Evolutionary conservation across 2,113 vertebrate genomes (phyloP).

Genomic region (Tonatia bakeri): DNA sequence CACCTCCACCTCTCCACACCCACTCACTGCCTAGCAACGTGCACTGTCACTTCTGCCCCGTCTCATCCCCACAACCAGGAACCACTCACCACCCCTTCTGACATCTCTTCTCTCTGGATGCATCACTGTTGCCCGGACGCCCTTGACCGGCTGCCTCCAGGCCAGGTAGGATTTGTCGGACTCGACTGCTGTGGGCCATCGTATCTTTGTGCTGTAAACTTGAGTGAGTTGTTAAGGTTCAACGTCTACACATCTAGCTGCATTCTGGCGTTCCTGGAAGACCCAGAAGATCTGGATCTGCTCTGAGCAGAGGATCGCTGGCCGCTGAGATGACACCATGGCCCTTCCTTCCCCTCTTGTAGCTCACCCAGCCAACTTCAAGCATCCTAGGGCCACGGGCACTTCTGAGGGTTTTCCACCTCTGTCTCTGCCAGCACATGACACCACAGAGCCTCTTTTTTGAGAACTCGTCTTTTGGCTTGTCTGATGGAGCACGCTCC

Average conservation of each 20-base stretch:
- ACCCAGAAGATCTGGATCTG: neutral
- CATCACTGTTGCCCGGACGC: neutral
- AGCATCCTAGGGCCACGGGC: neutral
- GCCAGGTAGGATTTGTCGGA: too few species aligned
- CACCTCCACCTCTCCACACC: neutral
- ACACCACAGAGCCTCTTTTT: neutral
- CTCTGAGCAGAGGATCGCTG: neutral
- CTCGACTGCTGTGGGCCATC: neutral
- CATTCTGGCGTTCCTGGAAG: neutral
- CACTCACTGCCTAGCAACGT: too few species aligned
- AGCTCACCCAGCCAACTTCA: neutral
- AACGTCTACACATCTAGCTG: neutral
- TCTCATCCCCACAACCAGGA: neutral
- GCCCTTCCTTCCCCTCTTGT: too few species aligned
- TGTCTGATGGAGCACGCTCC: neutral
- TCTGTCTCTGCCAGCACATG: neutral
- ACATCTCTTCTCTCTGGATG: rapidly evolving
- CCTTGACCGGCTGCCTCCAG: neutral
- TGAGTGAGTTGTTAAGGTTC: neutral
- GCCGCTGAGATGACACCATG: rapidly evolving
- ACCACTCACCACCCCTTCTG: too few species aligned
- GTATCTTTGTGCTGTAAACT: neutral
- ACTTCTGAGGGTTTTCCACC: neutral
- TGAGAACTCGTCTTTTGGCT: neutral
- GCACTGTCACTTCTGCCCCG: neutral